These are phyloP conservation scores for Raja brachyura DNA, from an alignment of 2,113 vertebrate genomes.

Conservation along the genomic window DNA sequence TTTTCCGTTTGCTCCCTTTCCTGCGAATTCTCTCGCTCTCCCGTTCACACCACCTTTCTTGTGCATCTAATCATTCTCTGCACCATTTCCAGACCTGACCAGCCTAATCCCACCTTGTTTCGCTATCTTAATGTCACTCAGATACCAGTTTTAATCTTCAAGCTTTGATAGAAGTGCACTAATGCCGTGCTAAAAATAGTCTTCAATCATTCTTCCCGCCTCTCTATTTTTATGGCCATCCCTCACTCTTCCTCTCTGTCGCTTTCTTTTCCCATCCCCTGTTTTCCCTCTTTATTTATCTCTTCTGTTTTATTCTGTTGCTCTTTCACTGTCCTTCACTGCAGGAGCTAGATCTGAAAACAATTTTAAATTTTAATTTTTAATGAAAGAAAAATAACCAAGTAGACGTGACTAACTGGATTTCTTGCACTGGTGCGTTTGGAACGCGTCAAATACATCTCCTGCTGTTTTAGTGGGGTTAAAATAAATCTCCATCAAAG, in stretches of 20 bases:
- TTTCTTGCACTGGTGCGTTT: neutral
- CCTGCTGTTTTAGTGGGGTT: neutral
- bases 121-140: neutral
- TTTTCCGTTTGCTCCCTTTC: neutral
- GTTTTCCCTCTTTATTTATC: neutral
- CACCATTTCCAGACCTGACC: neutral
- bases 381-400: neutral
- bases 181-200: neutral
- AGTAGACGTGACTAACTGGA: neutral
- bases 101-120: neutral
- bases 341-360: neutral
- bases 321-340: neutral
- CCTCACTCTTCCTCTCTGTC: neutral
- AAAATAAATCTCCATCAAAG: neutral
- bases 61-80: too few relatives aligned
- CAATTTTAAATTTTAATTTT: neutral
- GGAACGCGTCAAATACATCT: neutral
- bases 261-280: too few relatives aligned
- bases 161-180: constrained; percentile 1
- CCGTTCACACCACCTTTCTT: neutral
- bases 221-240: neutral
- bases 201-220: neutral
- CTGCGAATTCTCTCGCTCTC: neutral
- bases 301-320: neutral
- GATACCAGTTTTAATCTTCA: neutral